Base-by-base conservation (phyloP, 2,888 invertebrate species). In the Kuschelorhynchus macadamiae region DNA sequence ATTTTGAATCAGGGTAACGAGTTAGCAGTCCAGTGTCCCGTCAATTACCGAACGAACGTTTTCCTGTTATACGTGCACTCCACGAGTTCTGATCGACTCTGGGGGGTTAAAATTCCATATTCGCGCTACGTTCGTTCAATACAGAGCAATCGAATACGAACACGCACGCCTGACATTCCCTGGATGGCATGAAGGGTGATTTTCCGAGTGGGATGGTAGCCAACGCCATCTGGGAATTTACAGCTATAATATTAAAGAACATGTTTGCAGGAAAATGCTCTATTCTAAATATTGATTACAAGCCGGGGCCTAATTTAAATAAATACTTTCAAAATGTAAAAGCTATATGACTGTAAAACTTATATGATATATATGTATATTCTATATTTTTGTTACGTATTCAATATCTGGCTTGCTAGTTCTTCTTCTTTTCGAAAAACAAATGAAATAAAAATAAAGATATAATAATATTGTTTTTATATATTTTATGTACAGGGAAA, bases 31-130 rank as follows among this genome's bases (percentile, higher is more conserved):
- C 30, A 59, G 17, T 56, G 57, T 66, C 53, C 60, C 60, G 60
- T 59, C 46, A 60, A 46, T 68, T 59, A 63, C 39, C 59, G 59
- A 46, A 62, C 67, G 50, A 62, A 57, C 47, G 57, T 55, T 46
- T 56, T 57, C 62, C 41, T 61, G 46, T 33, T 36, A 47, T 20
- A 50, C 67, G 67, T 61, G 62, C 62, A 67, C 67, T 56, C 60
- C 55, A 42, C 57, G 68, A 53, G 32, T 52, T 53, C 62, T 59
- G 50, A 79, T 79, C 78, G 79, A 78, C 79, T 79, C 78, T 77
- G 79, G 79, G 78, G 80, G 62, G 79, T 74, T 78, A 79, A 79
- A 79, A 80, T 80, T 78, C 76, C 79, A 77, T 78, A 76, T 77
- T 73, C 55, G 47, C 39, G 49, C 61, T 53, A 47, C 55, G 59